Base-by-base conservation (phyloP, 2,888 invertebrate genomes). In the Hypercompe scribonia region DNA sequence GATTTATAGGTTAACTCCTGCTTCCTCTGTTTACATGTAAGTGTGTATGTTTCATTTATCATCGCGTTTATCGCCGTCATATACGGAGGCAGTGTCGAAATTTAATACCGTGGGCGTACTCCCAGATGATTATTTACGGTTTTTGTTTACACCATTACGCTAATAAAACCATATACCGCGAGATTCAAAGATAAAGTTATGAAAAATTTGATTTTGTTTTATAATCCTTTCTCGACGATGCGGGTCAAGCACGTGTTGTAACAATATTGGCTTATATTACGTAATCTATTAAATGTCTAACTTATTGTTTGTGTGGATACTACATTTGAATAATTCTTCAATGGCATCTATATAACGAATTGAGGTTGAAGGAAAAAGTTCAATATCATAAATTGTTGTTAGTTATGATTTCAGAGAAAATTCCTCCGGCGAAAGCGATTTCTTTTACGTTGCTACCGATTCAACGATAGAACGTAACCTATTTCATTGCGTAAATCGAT, bases 11-110 rank as follows among this genome's bases (percentile, higher is more conserved):
- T 61, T 15, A 18, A 61, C 15, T 61, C 31, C 21, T 46, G 21
- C 42, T 28, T 50, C n/a, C 50, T 33, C 21, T 8, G 33, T 18
- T 31, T 67, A 46, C 8, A 33, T 67, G 18, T 63, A 61, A 21
- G 64, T 34, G 42, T 70, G 24, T 42, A 21, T 69, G 33, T 71
- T 73, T 64, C 81, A 83, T 82, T 82, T 83, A 82, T 81, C 81
- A 79, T 70, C 68, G 73, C 72, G 74, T 77, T 83, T 82, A 82
- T 82, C 76, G 74, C 81, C 67, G 70, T 78, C 77, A 78, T 81
- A 76, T 71, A 58, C 61, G 28, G 69, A 42, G 36, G 50, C 46
- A n/a, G 71, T 77, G 74, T 71, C 64, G 77, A 81, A 76, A 61
- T 61, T 61, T 61, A 61, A 82, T 75, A 72, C 71, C 66, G 77